phyloP scores from a whole-genome alignment of 2,113 vertebrate species.

The Phrynocephalus versicolor region DNA sequence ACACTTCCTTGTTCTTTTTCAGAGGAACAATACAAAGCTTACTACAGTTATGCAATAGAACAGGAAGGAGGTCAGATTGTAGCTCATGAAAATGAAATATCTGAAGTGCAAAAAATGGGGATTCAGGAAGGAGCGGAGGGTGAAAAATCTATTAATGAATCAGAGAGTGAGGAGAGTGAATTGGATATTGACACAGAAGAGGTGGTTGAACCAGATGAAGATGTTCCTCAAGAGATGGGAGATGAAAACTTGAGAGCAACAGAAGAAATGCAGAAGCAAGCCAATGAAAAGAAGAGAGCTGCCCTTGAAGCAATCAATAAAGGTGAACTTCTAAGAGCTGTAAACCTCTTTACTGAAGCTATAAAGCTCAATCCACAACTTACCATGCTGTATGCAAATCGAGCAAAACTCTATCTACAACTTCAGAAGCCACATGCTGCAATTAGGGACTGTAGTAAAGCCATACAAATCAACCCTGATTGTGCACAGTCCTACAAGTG shows the following conservation, averaged over 20 bases:
- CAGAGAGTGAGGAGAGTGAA: slow-evolving; percentile 16
- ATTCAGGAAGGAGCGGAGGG: background rate
- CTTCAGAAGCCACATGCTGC: slow-evolving; percentile 83
- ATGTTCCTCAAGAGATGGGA: slow-evolving; percentile 25
- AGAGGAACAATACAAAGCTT: background rate
- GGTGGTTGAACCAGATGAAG: slow-evolving; percentile 22
- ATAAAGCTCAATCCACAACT: slow-evolving; percentile 27
- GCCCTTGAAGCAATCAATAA: slow-evolving; percentile 19
- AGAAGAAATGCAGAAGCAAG: slow-evolving; percentile 22
- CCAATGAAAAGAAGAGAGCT: slow-evolving; percentile 30
- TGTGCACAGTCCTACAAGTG: slow-evolving; percentile 84
- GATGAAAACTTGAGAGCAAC: background rate
- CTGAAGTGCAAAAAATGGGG: background rate
- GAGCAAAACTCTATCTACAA: slow-evolving; percentile 74
- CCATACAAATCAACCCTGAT: slow-evolving; percentile 80
- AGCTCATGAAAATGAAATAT: background rate
- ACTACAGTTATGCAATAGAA: background rate
- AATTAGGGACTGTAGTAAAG: slow-evolving; percentile 80
- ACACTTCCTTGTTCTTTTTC: background rate
- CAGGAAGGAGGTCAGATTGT: background rate
- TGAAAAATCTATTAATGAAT: background rate
- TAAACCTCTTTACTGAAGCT: slow-evolving; percentile 17
- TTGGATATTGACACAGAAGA: slow-evolving; percentile 29
- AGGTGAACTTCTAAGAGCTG: slow-evolving; percentile 25
- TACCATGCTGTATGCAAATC: slow-evolving; percentile 7